Evolutionary conservation across 2,888 invertebrate species (phyloP).

Genomic region (Aethes cnicana): DNA sequence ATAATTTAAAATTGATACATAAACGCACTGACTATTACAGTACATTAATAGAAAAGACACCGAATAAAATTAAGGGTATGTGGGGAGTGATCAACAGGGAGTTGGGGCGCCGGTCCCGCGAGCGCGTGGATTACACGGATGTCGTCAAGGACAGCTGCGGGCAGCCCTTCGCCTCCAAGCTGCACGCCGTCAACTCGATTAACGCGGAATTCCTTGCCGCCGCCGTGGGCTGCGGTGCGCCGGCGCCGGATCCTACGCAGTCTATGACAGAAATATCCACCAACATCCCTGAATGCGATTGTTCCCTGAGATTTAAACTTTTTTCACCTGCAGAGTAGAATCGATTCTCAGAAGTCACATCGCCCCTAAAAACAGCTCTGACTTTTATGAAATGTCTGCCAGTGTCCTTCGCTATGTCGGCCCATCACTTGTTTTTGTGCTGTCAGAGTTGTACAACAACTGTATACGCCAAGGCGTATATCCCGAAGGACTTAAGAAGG

Average conservation of each 20-base stretch:
- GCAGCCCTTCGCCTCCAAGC: neutral
- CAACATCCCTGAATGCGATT: neutral
- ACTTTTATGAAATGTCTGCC: conserved; percentile 18
- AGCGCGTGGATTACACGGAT: conserved; percentile 8
- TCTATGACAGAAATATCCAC: neutral
- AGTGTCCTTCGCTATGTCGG: conserved; percentile 2
- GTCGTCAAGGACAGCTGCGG: conserved; percentile 6
- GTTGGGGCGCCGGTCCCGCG: neutral
- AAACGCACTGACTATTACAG: conserved; percentile 7
- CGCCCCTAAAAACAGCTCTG: conserved; percentile 11
- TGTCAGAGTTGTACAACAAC: conserved; percentile 4
- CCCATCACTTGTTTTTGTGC: neutral
- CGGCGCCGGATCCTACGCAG: neutral
- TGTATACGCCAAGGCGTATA: conserved; percentile 1
- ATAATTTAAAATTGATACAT: neutral
- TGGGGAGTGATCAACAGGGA: conserved; percentile 2
- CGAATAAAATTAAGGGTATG: conserved; percentile 2
- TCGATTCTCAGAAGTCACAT: neutral
- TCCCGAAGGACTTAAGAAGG: conserved; percentile 1
- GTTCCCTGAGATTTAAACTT: neutral
- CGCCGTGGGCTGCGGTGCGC: conserved; percentile 2
- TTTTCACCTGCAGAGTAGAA: conserved; percentile 5
- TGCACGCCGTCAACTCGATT: neutral
- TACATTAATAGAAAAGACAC: neutral
- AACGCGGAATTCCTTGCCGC: conserved; percentile 8